Percentiles rank a stretch among this genome's conserved stretches.
phyloP scores from a whole-genome alignment of 2,888 invertebrate genomes.

The Lumbricus terrestris region DNA sequence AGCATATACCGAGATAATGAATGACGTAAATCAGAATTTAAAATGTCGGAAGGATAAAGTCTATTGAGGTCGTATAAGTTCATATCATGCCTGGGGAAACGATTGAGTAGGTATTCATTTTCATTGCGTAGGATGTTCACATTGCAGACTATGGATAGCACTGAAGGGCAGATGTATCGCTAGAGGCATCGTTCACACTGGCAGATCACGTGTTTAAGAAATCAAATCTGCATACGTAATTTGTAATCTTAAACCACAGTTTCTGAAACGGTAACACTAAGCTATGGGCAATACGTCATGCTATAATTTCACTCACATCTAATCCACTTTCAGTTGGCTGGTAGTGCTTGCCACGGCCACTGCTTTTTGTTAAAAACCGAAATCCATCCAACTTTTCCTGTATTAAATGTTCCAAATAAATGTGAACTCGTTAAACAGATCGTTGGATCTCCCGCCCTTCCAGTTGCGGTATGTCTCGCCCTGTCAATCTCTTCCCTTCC shows the following conservation, averaged over 20 bases:
- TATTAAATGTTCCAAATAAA: background rate
- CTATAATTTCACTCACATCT: background rate
- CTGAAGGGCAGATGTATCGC: background rate
- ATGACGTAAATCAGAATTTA: background rate
- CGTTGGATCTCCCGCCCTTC: background rate
- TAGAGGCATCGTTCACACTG: background rate
- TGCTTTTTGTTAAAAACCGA: background rate
- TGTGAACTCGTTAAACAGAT: background rate
- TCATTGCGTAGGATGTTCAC: background rate
- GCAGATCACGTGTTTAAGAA: background rate
- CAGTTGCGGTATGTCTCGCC: background rate
- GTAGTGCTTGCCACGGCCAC: background rate
- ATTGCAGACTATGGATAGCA: background rate
- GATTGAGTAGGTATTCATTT: background rate
- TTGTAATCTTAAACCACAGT: background rate
- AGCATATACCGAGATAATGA: background rate
- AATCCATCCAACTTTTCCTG: background rate
- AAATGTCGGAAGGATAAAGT: background rate
- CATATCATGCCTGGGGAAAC: background rate
- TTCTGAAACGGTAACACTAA: background rate
- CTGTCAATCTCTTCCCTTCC: background rate
- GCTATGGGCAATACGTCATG: background rate
- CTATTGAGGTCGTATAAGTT: background rate
- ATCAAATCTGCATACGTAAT: background rate
- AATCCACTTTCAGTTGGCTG: background rate